Evolutionary conservation across 2,113 vertebrate genomes (phyloP).

Genomic region (Girardinichthys multiradiatus): DNA sequence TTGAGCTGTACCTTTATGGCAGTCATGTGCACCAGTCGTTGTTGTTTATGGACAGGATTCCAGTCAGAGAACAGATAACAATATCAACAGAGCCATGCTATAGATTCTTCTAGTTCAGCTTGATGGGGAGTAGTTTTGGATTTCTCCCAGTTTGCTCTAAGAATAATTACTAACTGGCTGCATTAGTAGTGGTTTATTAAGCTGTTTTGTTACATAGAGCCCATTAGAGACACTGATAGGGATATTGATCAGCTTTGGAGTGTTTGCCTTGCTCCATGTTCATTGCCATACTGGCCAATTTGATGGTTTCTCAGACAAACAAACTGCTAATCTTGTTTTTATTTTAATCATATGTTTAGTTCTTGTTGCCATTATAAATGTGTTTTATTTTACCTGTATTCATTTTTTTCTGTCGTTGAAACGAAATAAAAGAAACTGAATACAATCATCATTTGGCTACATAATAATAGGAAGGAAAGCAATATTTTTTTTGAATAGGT

Average conservation of each 20-base stretch:
- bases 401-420: no score
- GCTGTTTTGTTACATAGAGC: no score
- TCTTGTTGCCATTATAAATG: neutral
- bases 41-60: neutral
- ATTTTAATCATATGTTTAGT: neutral
- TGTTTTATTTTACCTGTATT: neutral
- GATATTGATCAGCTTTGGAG: neutral
- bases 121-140: no score
- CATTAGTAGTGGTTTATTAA: neutral
- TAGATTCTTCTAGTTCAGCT: no score
- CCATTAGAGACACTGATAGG: neutral
- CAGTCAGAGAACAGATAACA: neutral
- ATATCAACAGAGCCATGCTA: neutral
- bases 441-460: no score
- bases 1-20: neutral
- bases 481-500: no score
- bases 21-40: neutral
- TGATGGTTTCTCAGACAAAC: neutral
- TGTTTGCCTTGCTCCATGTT: neutral
- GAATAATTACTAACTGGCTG: neutral
- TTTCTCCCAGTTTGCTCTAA: no score
- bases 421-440: no score
- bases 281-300: neutral
- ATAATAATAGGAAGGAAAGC: no score
- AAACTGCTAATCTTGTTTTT: neutral